Evolutionary conservation across 2,113 vertebrate genomes (phyloP).

Genomic region (Nothobranchius kuhntae): DNA sequence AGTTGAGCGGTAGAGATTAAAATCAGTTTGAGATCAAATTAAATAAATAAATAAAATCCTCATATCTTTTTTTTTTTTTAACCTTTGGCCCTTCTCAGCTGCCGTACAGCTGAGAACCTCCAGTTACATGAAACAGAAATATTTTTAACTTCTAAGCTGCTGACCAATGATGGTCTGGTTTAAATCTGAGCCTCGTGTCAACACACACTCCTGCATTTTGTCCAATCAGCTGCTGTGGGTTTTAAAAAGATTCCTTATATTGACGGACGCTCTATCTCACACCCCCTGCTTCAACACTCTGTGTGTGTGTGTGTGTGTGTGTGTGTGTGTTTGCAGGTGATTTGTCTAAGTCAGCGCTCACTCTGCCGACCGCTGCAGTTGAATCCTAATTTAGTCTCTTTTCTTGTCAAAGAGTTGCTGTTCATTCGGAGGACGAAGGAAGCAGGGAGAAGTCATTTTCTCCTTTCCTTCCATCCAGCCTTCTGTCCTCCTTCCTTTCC

Average conservation of each 20-base stretch:
- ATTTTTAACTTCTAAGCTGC: too few relatives aligned
- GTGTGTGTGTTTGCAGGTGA: slow-evolving; percentile 44
- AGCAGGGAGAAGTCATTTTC: slow-evolving; percentile 14
- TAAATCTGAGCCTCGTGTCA: too few relatives aligned
- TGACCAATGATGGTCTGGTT: too few relatives aligned
- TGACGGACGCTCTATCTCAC: slow-evolving; percentile 18
- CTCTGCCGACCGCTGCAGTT: slow-evolving; percentile 42
- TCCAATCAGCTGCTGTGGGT: too few relatives aligned
- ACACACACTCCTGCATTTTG: too few relatives aligned
- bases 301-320: slow-evolving; percentile 31
- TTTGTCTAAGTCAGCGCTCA: slow-evolving; percentile 64
- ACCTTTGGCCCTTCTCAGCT: too few relatives aligned
- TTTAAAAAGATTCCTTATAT: slow-evolving; percentile 35
- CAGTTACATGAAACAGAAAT: too few relatives aligned
- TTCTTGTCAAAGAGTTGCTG: slow-evolving; percentile 64
- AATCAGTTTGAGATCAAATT: too few relatives aligned
- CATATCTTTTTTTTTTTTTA: too few relatives aligned
- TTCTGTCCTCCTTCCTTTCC: neutral
- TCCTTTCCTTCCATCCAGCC: slow-evolving; percentile 3
- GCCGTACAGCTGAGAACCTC: too few relatives aligned
- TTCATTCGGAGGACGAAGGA: slow-evolving; percentile 55
- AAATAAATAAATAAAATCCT: too few relatives aligned
- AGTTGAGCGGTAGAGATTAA: too few relatives aligned
- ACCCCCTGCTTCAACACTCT: slow-evolving; percentile 26
- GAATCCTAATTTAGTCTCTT: slow-evolving; percentile 65